Conservation (phyloP, 37 sponge, comb jelly and placozoan species). For the Hexactinellida sp. region DNA sequence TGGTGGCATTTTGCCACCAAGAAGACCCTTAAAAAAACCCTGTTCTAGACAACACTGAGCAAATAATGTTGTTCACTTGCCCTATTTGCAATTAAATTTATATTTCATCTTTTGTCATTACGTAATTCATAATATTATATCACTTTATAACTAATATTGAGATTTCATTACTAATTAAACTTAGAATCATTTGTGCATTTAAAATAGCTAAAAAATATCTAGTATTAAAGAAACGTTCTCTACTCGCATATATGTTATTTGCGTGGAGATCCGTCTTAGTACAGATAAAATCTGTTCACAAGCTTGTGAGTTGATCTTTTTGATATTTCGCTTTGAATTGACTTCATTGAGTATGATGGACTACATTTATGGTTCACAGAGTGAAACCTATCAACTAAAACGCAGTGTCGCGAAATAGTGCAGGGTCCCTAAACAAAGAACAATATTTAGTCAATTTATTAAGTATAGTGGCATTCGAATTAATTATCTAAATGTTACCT, state of each 20-base stretch:
- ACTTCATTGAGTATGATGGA: background rate
- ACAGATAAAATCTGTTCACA: background rate
- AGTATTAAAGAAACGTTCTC: background rate
- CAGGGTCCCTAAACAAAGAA: background rate
- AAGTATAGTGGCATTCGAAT: background rate
- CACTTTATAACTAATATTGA: background rate
- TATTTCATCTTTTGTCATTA: background rate
- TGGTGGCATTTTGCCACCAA: too few species aligned
- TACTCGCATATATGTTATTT: background rate
- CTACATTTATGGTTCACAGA: background rate
- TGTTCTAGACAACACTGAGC: background rate
- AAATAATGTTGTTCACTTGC: background rate
- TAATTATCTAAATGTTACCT: background rate
- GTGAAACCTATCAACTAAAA: background rate
- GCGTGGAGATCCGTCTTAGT: background rate
- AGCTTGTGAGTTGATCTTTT: background rate
- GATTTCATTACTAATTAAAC: background rate
- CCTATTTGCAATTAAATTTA: background rate
- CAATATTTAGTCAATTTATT: background rate
- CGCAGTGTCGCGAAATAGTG: background rate
- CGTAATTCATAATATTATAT: background rate
- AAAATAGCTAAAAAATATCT: background rate
- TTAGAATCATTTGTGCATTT: background rate
- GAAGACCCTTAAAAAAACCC: background rate
- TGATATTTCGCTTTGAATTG: background rate